These are phyloP conservation scores for Parotocinclus haroldoi DNA, from an alignment of 2,797 vertebrate genomes.

Conservation along the genomic window DNA sequence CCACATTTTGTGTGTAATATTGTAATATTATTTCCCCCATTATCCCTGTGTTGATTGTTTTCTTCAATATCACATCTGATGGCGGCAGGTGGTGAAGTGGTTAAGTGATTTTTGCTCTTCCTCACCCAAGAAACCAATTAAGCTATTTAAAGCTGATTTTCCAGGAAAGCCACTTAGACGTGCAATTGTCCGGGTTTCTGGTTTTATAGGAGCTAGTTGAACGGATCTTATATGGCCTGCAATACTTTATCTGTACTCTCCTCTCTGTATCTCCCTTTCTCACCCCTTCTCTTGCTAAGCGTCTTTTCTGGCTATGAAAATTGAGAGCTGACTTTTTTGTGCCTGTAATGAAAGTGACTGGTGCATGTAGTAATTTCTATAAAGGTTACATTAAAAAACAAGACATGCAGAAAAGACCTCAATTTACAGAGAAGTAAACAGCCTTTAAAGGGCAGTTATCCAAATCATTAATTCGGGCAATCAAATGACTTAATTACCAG, in stretches of 20 bases:
- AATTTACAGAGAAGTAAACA: slow-evolving; percentile 84
- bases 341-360: slow-evolving; percentile 72
- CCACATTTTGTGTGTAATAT: no score
- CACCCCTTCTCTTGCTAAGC: no score
- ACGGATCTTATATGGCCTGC: slow-evolving; percentile 25
- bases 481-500: slow-evolving; percentile 84
- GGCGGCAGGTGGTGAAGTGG: no score
- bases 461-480: slow-evolving; percentile 84
- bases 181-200: slow-evolving; percentile 16
- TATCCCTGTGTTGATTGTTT: no score
- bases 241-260: slow-evolving; percentile 23
- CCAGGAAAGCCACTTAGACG: slow-evolving; percentile 21
- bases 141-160: slow-evolving; percentile 3
- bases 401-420: slow-evolving; percentile 77
- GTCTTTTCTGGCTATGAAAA: slow-evolving; percentile 29
- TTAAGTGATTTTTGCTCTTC: no score
- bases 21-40: no score
- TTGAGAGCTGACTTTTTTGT: slow-evolving; percentile 50
- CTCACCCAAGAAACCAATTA: no score
- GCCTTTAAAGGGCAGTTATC: slow-evolving; percentile 85
- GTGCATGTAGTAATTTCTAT: slow-evolving; percentile 78
- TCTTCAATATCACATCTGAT: no score
- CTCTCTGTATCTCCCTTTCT: slow-evolving; percentile 10
- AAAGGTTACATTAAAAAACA: slow-evolving; percentile 82
- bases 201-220: slow-evolving; percentile 14